A percentile compares a stretch with the other conserved stretches of the same genome.
phyloP scores from a whole-genome alignment of 2,113 vertebrate genomes.

The Mus pahari region DNA sequence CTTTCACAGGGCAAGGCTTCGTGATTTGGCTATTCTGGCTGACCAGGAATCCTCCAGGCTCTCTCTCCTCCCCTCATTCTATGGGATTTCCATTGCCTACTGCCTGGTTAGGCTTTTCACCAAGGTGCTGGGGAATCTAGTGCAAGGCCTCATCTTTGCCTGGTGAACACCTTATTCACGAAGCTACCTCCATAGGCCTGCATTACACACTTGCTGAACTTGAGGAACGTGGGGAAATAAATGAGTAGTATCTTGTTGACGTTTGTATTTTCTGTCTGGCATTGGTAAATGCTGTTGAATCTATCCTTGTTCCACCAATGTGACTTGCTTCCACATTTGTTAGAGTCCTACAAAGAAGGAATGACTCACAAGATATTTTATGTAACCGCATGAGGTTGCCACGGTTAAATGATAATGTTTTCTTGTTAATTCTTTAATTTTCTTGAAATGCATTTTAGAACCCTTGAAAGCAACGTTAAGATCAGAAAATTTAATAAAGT shows the following conservation, averaged over 20 bases:
- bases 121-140: not conserved
- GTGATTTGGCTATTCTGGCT: not conserved
- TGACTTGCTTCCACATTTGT: not conserved
- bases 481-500: not conserved
- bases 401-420: not conserved
- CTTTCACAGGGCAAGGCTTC: no score
- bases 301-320: not conserved
- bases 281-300: not conserved
- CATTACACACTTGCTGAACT: not conserved
- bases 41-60: not conserved
- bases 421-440: not conserved
- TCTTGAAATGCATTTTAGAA: constrained; percentile 4
- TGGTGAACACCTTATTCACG: not conserved
- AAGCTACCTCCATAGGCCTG: not conserved
- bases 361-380: constrained; percentile 5
- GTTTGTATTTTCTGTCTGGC: constrained; percentile 24
- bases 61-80: rapidly evolving
- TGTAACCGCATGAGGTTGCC: not conserved
- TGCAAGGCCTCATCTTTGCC: not conserved
- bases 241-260: not conserved
- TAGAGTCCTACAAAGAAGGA: not conserved
- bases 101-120: not conserved
- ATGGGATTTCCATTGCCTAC: no score
- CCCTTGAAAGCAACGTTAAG: not conserved
- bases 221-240: not conserved